Evolutionary conservation across 30 jellyfish, hydroid and myxozoan species (phyloP).

Genomic region (Sanderia malayensis): DNA sequence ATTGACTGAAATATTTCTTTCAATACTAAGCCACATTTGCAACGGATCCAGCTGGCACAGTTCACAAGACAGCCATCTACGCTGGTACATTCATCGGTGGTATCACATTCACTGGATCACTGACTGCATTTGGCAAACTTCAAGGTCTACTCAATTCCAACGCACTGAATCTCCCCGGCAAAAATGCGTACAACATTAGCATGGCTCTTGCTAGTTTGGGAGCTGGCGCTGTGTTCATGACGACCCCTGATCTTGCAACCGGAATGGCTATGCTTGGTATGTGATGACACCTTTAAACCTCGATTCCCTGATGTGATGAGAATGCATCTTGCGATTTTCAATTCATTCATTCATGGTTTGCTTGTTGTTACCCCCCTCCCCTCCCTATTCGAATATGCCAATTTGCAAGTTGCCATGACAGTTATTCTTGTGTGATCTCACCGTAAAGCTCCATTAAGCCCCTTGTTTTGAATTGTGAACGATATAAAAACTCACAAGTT

Average conservation of each 20-base stretch:
- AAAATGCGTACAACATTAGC: constrained; percentile 75
- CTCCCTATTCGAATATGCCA: too few relatives aligned
- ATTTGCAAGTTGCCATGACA: too few relatives aligned
- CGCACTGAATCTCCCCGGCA: constrained; percentile 89
- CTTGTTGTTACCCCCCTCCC: too few relatives aligned
- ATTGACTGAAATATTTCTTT: too few relatives aligned
- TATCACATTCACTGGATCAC: constrained; percentile 90
- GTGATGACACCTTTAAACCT: too few relatives aligned
- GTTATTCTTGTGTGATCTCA: too few relatives aligned
- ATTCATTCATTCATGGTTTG: too few relatives aligned
- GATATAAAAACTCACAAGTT: too few relatives aligned
- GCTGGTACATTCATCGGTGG: constrained; percentile 97
- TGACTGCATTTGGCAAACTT: constrained; percentile 93
- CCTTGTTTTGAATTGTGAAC: too few relatives aligned
- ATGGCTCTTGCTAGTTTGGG: constrained; percentile 88
- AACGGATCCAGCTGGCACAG: constrained; percentile 88
- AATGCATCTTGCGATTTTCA: too few relatives aligned
- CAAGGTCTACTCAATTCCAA: constrained; percentile 88
- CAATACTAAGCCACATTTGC: constrained; percentile 86
- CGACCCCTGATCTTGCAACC: constrained; percentile 62
- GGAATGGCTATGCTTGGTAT: constrained; percentile 87
- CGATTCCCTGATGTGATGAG: too few relatives aligned
- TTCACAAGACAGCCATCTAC: constrained; percentile 92
- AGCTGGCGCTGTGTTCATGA: constrained; percentile 91
- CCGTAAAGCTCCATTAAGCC: too few relatives aligned